Conservation (phyloP, 1,140 invertebrate species). For the Pseudomyrmex dendroicus region DNA sequence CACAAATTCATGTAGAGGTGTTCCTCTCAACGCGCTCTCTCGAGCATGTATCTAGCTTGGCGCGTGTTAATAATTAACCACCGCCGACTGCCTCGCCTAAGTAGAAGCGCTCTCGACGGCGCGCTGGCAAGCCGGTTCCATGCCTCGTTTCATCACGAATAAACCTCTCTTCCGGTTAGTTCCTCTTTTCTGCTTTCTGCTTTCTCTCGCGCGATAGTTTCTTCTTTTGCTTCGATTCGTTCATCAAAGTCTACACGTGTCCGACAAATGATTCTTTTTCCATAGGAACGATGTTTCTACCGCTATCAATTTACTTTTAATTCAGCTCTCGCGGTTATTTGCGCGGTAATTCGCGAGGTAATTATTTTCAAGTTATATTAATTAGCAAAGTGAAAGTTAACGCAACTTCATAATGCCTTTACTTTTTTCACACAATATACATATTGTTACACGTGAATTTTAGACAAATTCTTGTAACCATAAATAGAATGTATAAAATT, state of each 20-base stretch:
- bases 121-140: slow-evolving; percentile 64
- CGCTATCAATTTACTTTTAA: not conserved
- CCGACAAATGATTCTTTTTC: slow-evolving; percentile 12
- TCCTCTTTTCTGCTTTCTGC: slow-evolving; percentile 38
- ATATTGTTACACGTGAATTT: not conserved
- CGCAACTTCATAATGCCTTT: not conserved
- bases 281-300: not conserved
- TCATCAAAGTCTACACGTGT: not conserved
- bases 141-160: slow-evolving; percentile 69
- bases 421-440: not conserved
- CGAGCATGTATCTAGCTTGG: slow-evolving; percentile 42
- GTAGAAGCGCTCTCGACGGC: slow-evolving; percentile 63
- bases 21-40: slow-evolving; percentile 54
- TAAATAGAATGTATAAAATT: too few relatives aligned
- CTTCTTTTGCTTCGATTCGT: slow-evolving; percentile 1
- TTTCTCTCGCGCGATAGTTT: slow-evolving; percentile 6
- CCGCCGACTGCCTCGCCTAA: slow-evolving; percentile 62
- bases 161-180: slow-evolving; percentile 51
- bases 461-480: too few relatives aligned
- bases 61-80: slow-evolving; percentile 79
- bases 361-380: not conserved
- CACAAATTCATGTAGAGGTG: slow-evolving; percentile 24
- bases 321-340: not conserved
- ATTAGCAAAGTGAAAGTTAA: not conserved
- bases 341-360: not conserved